Evolutionary conservation across 1,140 invertebrate genomes (phyloP).

Genomic region (Zaprionus kolodkinae): DNA sequence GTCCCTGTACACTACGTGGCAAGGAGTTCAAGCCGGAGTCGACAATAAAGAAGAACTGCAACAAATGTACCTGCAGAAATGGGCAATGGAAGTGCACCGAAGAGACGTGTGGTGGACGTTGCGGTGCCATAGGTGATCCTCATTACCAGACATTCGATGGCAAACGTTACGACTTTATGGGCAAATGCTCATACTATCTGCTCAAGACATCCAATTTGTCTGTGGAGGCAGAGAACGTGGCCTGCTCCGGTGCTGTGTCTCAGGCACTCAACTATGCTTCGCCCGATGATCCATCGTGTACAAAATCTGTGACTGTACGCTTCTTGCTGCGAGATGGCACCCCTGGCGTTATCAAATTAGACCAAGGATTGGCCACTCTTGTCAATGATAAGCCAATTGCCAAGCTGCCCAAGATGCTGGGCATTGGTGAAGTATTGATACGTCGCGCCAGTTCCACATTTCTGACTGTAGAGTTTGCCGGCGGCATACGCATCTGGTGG

Average conservation of each 20-base stretch:
- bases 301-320: conserved; percentile 90
- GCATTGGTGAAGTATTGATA: conserved; percentile 86
- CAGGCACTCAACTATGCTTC: conserved; percentile 88
- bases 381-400: conserved; percentile 90
- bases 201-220: conserved; percentile 88
- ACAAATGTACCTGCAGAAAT: conserved; percentile 87
- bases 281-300: conserved; percentile 90
- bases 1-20: conserved; percentile 92
- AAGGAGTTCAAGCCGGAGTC: conserved; percentile 90
- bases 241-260: conserved; percentile 91
- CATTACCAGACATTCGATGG: conserved; percentile 97
- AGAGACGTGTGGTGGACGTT: conserved; percentile 89
- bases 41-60: conserved; percentile 91
- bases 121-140: conserved; percentile 93
- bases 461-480: conserved; percentile 88
- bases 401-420: conserved; percentile 87
- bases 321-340: conserved; percentile 84
- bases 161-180: conserved; percentile 93
- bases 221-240: conserved; percentile 92
- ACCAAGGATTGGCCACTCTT: conserved; percentile 88
- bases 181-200: conserved; percentile 93
- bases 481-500: conserved; percentile 93
- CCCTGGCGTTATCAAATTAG: conserved; percentile 87
- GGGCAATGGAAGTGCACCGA: conserved; percentile 92
- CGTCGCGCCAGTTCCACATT: conserved; percentile 91